These are phyloP conservation scores for Griposia aprilina DNA, from an alignment of 2,888 invertebrate genomes.

Conservation along the genomic window DNA sequence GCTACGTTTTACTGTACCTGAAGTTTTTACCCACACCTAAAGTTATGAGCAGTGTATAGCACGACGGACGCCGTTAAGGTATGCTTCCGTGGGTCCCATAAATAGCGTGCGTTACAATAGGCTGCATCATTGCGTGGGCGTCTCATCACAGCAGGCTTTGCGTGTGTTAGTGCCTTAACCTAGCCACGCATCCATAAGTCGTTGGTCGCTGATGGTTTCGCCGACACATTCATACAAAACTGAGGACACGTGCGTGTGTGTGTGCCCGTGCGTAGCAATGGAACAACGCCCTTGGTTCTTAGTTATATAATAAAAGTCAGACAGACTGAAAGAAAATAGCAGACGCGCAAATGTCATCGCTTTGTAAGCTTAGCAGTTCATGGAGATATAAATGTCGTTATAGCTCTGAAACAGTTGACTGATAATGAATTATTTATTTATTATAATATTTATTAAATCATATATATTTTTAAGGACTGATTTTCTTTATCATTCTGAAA, in stretches of 20 bases:
- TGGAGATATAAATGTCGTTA: not conserved
- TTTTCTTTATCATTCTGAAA: no score
- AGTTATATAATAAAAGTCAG: not conserved
- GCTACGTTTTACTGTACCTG: not conserved
- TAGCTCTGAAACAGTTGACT: not conserved
- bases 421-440: no score
- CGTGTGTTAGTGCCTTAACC: not conserved
- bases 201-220: not conserved
- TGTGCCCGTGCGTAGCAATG: slow-evolving; percentile 2
- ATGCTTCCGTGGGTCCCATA: no score
- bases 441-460: no score
- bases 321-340: not conserved
- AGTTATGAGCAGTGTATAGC: not conserved
- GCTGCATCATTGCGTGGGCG: not conserved
- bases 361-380: slow-evolving; percentile 7
- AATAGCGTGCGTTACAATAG: no score
- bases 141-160: not conserved
- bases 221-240: not conserved
- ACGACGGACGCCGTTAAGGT: no score
- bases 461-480: no score
- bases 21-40: not conserved
- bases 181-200: not conserved
- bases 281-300: not conserved
- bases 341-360: not conserved
- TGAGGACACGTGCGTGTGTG: no score